A percentile compares a stretch with the other conserved stretches of the same genome.
Conservation (phyloP, 1,140 invertebrate genomes). For the Euborellia annulipes region DNA sequence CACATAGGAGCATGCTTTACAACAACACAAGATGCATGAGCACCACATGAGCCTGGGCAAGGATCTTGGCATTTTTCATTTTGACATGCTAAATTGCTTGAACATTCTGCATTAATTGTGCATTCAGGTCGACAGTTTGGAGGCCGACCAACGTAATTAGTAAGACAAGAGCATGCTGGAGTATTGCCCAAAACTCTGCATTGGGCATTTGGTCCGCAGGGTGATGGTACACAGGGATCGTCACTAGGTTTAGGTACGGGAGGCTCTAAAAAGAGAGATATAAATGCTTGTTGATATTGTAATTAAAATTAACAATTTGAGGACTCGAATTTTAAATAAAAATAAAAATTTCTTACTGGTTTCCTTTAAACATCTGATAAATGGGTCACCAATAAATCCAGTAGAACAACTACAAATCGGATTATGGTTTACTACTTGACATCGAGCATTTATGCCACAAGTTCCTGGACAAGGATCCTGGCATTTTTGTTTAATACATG, state of each 20-base stretch:
- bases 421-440: conserved; percentile 52
- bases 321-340: not conserved
- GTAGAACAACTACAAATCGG: conserved; percentile 47
- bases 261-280: conserved; percentile 27
- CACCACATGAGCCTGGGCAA: conserved; percentile 61
- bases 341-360: conserved; percentile 31
- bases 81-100: conserved; percentile 53
- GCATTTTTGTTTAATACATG: conserved; percentile 45
- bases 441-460: conserved; percentile 50
- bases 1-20: conserved; percentile 20
- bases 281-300: no score
- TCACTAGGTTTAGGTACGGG: conserved; percentile 24
- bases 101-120: conserved; percentile 55
- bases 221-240: conserved; percentile 55
- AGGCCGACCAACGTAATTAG: conserved; percentile 53
- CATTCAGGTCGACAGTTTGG: conserved; percentile 66
- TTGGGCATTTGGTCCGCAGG: conserved; percentile 65
- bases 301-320: no score
- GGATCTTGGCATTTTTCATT: conserved; percentile 58
- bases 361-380: conserved; percentile 39
- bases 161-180: conserved; percentile 54
- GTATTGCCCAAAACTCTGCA: conserved; percentile 51
- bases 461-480: conserved; percentile 46
- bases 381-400: conserved; percentile 49
- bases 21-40: conserved; percentile 41